Base-by-base conservation (phyloP, 2,113 vertebrate species). In the Aspidoscelis tigris region DNA sequence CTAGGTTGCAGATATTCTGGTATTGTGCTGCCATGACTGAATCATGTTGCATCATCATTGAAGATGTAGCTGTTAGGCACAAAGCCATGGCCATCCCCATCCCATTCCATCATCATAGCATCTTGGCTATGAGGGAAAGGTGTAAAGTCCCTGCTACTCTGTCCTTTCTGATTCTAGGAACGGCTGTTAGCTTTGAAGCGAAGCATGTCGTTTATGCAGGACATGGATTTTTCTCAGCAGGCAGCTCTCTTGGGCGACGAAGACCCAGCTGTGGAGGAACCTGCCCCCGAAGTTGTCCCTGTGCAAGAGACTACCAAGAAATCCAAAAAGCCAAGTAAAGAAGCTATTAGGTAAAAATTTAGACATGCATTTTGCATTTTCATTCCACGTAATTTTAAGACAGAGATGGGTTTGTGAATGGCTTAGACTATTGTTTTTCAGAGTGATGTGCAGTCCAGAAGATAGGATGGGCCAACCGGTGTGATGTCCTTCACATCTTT, bases 171-270 rank as follows among this genome's bases (percentile, higher is more conserved):
- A 93, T 96, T 95, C 92, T 95, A 99, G 99, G 99, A 99, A 94
- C 97, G 98, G 92, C 97, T 99, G 91, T 96, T 98, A 96, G 98
- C 97, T 96, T 95, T 99, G 96, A 99, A 98, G 97, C 98, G 98
- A 97, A 99, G 98, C 98, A 96, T 99, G 98, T 98, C 98, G 95
- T 99, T 99, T 95, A 99, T 99, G 99, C 99, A 99, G 96, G 98
- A 98, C 95, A 97, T 99, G 98, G 99, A 99, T 97, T 98, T 97
- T 91, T 98, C 97, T 95, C 98, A 99, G 97, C 98, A 99, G 97
- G 98, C 98, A 90, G 98, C 98, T 93, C 98, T 99, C 94, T 91
- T 99, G 96, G 98, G 98, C 24, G 97, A 97, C 72, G 98, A 98
- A 92, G 98, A 99, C 80, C 94, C 97, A 58, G 90, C 96, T 80